Evolutionary conservation across 1,140 invertebrate genomes (phyloP).

Genomic region (Procambarus virginalis): DNA sequence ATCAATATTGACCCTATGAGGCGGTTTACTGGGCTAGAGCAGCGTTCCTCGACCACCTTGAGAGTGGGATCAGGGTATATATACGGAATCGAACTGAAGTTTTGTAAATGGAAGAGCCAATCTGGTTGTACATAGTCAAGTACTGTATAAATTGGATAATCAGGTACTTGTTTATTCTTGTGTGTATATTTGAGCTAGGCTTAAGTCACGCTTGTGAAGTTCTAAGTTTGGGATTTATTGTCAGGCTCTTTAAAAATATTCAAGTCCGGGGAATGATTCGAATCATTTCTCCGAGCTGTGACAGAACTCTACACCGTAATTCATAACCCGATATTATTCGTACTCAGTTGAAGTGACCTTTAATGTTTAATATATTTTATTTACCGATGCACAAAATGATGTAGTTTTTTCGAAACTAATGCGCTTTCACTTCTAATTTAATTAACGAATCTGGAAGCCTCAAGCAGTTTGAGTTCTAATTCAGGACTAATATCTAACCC

Average conservation of each 20-base stretch:
- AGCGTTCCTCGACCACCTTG: neutral
- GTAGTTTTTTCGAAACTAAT: slow-evolving; percentile 28
- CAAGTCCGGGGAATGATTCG: neutral
- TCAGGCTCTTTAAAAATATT: neutral
- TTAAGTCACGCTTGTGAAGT: slow-evolving; percentile 22
- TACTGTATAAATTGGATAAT: slow-evolving; percentile 34
- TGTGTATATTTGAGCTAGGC: slow-evolving; percentile 32
- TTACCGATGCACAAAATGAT: slow-evolving; percentile 10
- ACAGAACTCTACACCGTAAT: neutral
- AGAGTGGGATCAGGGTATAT: neutral
- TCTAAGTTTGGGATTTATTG: neutral
- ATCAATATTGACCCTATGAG: too few species aligned
- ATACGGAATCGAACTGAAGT: neutral
- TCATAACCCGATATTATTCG: neutral
- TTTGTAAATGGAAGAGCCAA: neutral
- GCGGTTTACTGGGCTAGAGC: too few species aligned
- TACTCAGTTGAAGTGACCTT: too few species aligned
- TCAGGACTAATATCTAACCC: neutral
- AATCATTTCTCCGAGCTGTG: neutral
- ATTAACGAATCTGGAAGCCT: neutral
- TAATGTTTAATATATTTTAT: neutral
- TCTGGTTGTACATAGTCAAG: slow-evolving; percentile 9
- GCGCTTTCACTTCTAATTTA: slow-evolving; percentile 28
- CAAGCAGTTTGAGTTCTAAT: neutral
- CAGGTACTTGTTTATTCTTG: slow-evolving; percentile 33